Evolutionary conservation across 2,797 vertebrate species (phyloP).

Genomic region (Pseudochaenichthys georgianus): DNA sequence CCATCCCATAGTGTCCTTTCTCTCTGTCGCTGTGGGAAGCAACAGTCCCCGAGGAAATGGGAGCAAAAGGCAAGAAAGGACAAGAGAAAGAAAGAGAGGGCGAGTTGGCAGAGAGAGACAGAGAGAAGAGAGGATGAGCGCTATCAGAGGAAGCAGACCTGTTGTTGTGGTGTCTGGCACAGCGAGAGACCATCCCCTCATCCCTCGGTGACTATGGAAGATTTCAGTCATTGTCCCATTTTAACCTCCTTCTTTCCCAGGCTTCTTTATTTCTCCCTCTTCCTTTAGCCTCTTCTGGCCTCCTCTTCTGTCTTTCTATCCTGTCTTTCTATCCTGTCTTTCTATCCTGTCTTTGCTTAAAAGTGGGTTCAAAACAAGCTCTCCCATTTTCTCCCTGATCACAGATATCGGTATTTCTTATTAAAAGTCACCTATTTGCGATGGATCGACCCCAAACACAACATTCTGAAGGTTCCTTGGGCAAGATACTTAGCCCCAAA

Average conservation of each 20-base stretch:
- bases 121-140: constrained; percentile 14
- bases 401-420: no score
- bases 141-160: constrained; percentile 57
- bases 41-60: not conserved
- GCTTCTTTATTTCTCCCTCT: not conserved
- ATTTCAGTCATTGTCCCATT: constrained; percentile 5
- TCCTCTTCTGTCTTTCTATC: no score
- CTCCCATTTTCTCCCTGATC: no score
- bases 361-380: no score
- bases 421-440: no score
- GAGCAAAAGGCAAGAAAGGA: not conserved
- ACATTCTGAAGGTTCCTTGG: no score
- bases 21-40: not conserved
- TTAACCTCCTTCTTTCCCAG: not conserved
- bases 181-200: not conserved
- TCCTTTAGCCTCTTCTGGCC: not conserved
- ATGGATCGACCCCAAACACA: no score
- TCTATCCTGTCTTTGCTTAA: not conserved
- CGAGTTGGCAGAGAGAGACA: constrained; percentile 1
- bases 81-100: not conserved
- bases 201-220: not conserved
- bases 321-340: no score
- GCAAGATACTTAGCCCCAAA: no score
- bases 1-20: constrained; percentile 1
- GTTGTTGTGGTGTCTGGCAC: constrained; percentile 29